These are phyloP conservation scores for Pissodes strobi DNA, from an alignment of 1,140 invertebrate genomes.

Conservation along the genomic window DNA sequence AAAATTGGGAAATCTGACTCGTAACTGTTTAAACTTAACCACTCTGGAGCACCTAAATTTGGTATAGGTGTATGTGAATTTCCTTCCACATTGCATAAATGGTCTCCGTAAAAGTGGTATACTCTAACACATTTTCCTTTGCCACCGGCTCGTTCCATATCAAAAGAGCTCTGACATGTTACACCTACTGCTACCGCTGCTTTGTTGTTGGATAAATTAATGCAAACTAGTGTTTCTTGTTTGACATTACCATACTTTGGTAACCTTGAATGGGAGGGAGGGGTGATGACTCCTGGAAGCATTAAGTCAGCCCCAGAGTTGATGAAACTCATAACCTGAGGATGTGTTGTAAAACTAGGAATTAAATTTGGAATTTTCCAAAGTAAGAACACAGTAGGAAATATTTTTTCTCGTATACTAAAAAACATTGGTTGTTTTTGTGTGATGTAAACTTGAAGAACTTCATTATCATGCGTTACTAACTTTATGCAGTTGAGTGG, in stretches of 20 bases:
- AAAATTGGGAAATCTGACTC: slow-evolving; percentile 55
- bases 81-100: slow-evolving; percentile 67
- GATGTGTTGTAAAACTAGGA: slow-evolving; percentile 72
- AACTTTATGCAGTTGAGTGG: slow-evolving; percentile 74
- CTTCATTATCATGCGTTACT: slow-evolving; percentile 67
- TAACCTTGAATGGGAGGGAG: slow-evolving; percentile 54
- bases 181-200: slow-evolving; percentile 78
- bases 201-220: slow-evolving; percentile 71
- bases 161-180: slow-evolving; percentile 72
- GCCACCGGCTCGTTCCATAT: slow-evolving; percentile 71
- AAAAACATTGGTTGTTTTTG: slow-evolving; percentile 79
- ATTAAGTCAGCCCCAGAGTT: slow-evolving; percentile 78
- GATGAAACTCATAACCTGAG: slow-evolving; percentile 67
- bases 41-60: slow-evolving; percentile 58
- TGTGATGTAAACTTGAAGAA: slow-evolving; percentile 71
- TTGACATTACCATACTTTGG: slow-evolving; percentile 58
- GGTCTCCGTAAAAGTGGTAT: slow-evolving; percentile 78
- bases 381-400: slow-evolving; percentile 80
- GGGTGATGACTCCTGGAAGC: slow-evolving; percentile 76
- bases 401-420: slow-evolving; percentile 64
- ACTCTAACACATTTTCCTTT: slow-evolving; percentile 81
- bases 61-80: slow-evolving; percentile 60
- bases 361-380: slow-evolving; percentile 79
- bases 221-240: slow-evolving; percentile 68
- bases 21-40: slow-evolving; percentile 41